These are phyloP conservation scores for Catostomus latipinnis DNA, from an alignment of 2,797 vertebrate species.

Conservation along the genomic window DNA sequence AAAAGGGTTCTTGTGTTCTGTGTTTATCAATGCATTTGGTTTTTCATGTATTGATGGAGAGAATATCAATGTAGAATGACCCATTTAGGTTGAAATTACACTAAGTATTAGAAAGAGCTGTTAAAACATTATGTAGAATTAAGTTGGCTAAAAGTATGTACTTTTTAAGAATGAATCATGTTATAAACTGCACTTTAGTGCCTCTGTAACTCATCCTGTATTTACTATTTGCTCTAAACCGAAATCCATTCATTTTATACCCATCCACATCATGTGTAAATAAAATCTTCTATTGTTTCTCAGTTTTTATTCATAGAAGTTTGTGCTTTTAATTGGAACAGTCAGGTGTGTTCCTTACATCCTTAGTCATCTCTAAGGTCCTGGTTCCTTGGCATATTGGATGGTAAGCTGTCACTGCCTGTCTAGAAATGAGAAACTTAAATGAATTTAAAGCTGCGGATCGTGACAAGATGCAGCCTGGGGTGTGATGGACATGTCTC, in stretches of 20 bases:
- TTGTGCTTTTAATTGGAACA: neutral
- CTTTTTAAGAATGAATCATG: no score
- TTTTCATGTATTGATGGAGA: no score
- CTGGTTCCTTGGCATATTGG: neutral
- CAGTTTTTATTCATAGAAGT: no score
- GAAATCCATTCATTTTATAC: neutral
- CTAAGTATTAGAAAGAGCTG: no score
- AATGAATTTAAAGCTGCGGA: conserved; percentile 15
- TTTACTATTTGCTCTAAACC: neutral
- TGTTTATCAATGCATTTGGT: no score
- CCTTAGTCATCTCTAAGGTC: neutral
- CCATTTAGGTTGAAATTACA: no score
- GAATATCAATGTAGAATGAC: no score
- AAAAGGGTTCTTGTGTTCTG: no score
- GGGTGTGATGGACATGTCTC: conserved; percentile 9
- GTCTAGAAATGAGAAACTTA: conserved; percentile 6
- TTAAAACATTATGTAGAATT: no score
- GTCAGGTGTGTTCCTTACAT: neutral
- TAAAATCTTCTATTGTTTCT: neutral
- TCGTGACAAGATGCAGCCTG: conserved; percentile 13
- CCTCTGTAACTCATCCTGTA: neutral
- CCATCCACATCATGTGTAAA: no score
- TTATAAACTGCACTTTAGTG: neutral
- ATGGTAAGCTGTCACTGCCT: neutral
- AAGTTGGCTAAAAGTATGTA: no score